Evolutionary conservation across 2,113 vertebrate species (phyloP), one percentile per base, ranked within the genome.

Genomic region (Cardinalis cardinalis): DNA sequence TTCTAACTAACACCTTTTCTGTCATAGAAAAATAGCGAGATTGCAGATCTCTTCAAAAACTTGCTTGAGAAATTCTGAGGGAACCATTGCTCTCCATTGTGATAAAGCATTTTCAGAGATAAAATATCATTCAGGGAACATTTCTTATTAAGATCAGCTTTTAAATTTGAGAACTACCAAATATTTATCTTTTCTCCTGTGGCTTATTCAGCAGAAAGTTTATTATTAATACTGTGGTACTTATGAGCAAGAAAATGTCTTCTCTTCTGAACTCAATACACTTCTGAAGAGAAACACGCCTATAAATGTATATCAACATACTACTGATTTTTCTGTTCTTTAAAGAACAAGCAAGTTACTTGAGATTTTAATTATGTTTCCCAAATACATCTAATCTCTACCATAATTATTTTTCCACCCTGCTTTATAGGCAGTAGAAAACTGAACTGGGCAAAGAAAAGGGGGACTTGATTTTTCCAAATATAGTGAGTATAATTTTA

Each of bases 131-230:
- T 75, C 18, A n/a, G 59, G 38, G 46, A 70, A 79, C 32, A 73
- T 66, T 87, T 29, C 46, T 68, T 61, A 74, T 43, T 66, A 31
- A 84, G 34, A 84, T 60, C 25, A 79, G 59, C 28, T 85, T 95
- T 92, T 58, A 80, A 76, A 88, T 85, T 82, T 87, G 55, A 66
- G 51, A 87, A 91, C 44, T 83, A 51, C 17, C 83, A 85, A 91
- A 72, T 56, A 32, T 77, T 18, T 79, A 19, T 63, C 53, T 60
- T 68, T 79, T 73, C 20, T 73, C 29, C 24, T 18, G 26, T 82
- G 43, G n/a, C 69, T 92, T 84, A 88, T 60, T 71, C 48, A 73
- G 58, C 18, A 76, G 59, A 64, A 46, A 87, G 55, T 49, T 87
- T 79, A 55, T 51, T 76, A 94, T 75, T 88, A 82, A 79, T 84